phyloP scores from a whole-genome alignment of 2,113 vertebrate species.

The Channa maculata region DNA sequence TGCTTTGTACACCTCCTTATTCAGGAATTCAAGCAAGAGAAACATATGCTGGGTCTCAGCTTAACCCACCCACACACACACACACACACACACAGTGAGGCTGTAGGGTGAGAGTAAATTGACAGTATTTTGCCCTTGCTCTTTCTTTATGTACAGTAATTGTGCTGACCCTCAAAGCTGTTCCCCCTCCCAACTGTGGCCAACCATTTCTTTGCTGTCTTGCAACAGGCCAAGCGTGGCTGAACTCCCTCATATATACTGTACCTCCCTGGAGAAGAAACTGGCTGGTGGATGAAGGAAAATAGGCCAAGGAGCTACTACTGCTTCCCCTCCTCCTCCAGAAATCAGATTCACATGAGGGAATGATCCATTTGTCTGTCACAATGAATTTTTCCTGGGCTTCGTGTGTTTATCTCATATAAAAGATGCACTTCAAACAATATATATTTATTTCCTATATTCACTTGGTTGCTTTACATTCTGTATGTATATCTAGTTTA shows the following conservation, averaged over 20 bases:
- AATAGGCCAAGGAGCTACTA: conserved; percentile 76
- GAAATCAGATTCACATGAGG: conserved; percentile 57
- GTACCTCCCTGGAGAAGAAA: conserved; percentile 69
- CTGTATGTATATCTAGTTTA: conserved; percentile 18
- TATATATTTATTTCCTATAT: conserved; percentile 15
- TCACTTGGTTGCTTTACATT: conserved; percentile 4
- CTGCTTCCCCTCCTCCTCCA: conserved; percentile 49
- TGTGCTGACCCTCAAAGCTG: conserved; percentile 28
- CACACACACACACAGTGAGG: not conserved
- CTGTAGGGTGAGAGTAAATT: conserved; percentile 26
- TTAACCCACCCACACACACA: conserved; percentile 16
- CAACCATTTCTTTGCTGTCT: conserved; percentile 59
- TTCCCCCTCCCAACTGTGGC: conserved; percentile 19
- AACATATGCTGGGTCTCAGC: conserved; percentile 55
- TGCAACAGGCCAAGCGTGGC: conserved; percentile 75
- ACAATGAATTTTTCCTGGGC: conserved; percentile 30
- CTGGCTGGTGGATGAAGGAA: conserved; percentile 68
- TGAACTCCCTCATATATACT: conserved; percentile 64
- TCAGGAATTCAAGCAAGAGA: conserved; percentile 50
- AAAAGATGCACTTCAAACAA: conserved; percentile 31
- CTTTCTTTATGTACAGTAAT: conserved; percentile 46
- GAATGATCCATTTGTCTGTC: conserved; percentile 68
- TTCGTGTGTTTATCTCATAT: conserved; percentile 43
- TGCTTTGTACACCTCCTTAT: conserved; percentile 37
- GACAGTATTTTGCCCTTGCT: conserved; percentile 28